These are phyloP conservation scores for Hydrolagus colliei DNA, from an alignment of 2,797 vertebrate genomes.

Conservation along the genomic window DNA sequence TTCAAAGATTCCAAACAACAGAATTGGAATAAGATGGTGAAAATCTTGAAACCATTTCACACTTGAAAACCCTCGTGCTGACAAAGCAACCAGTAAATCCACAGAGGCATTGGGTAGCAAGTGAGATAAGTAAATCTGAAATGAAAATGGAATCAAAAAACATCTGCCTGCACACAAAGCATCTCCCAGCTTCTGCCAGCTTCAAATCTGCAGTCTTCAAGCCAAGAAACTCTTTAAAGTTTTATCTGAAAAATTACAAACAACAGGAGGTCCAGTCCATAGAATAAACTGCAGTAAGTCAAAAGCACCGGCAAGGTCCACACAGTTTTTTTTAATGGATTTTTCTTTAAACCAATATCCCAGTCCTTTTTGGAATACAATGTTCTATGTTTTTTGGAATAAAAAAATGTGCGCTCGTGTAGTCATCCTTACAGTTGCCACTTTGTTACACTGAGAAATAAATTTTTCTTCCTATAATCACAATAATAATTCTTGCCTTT, in stretches of 20 bases:
- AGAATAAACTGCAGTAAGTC: not conserved
- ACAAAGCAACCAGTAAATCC: slow-evolving; percentile 1
- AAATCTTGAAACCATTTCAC: slow-evolving; percentile 4
- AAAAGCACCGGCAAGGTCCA: not conserved
- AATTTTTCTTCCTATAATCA: not conserved
- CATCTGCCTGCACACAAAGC: not conserved
- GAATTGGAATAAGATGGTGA: not conserved
- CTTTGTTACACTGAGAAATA: not conserved
- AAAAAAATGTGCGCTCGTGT: not conserved
- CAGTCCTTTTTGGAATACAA: not conserved
- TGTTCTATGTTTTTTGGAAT: not conserved
- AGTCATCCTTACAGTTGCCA: not conserved
- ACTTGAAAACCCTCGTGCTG: not conserved
- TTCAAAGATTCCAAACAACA: not conserved
- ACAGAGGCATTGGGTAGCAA: not conserved
- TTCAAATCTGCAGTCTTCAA: not conserved
- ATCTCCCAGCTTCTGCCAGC: not conserved
- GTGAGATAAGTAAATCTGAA: slow-evolving; percentile 1
- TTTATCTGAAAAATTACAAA: not conserved
- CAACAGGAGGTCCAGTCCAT: not conserved
- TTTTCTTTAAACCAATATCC: not conserved
- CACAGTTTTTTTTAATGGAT: not conserved
- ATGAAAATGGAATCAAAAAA: not conserved
- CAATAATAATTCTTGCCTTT: no score
- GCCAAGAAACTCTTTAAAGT: not conserved